phyloP scores from a whole-genome alignment of 2,113 vertebrate genomes.

The Gymnarchus niloticus region DNA sequence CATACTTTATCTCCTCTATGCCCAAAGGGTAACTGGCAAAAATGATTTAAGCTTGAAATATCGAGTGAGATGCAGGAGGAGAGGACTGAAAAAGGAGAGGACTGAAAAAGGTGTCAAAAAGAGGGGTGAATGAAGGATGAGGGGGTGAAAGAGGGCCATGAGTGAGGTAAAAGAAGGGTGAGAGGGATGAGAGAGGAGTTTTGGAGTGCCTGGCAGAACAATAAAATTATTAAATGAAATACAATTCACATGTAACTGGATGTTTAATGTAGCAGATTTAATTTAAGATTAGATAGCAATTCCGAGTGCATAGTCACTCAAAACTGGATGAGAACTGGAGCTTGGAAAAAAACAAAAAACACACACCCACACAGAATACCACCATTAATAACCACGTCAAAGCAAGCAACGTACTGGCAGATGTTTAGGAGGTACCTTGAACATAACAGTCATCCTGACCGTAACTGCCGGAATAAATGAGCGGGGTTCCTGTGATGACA shows the following conservation, averaged over 20 bases:
- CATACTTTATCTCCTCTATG: too few species aligned
- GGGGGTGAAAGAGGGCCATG: too few species aligned
- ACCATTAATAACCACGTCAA: not conserved
- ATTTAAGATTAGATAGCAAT: not conserved
- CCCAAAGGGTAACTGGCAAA: not conserved
- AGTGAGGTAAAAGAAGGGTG: too few species aligned
- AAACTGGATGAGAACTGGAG: not conserved
- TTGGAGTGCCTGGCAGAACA: not conserved
- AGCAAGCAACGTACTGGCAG: not conserved
- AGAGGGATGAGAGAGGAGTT: not conserved
- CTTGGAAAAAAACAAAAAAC: not conserved
- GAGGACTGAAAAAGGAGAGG: not conserved
- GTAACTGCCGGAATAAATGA: not conserved
- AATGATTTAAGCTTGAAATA: not conserved
- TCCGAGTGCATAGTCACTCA: not conserved
- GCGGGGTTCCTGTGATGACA: not conserved
- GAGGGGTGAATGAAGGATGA: too few species aligned
- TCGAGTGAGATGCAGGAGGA: not conserved
- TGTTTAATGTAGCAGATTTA: not conserved
- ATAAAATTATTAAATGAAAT: not conserved
- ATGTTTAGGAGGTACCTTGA: not conserved
- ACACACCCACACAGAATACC: not conserved
- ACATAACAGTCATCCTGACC: not conserved
- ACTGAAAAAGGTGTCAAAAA: not conserved
- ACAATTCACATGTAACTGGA: not conserved